A percentile compares a stretch with the other conserved stretches of the same genome.
Conservation (phyloP, 2,888 invertebrate genomes). For the Dolichopus griseipennis region DNA sequence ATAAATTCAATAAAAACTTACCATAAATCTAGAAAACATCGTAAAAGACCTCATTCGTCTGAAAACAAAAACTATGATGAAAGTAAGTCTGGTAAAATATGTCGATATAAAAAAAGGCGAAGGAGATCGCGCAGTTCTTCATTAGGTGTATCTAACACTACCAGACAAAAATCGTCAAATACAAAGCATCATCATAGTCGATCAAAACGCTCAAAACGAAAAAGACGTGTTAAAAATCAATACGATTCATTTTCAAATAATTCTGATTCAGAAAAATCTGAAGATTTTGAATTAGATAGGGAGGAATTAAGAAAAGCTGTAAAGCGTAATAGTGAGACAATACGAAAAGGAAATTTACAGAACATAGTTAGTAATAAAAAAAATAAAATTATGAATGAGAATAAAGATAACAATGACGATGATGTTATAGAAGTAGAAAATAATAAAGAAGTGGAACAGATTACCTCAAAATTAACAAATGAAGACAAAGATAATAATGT, state of each 20-base stretch:
- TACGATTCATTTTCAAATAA: background rate
- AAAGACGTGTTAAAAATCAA: background rate
- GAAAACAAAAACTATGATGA: background rate
- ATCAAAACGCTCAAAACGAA: background rate
- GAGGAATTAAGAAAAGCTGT: background rate
- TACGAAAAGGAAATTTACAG: background rate
- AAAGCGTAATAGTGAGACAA: background rate
- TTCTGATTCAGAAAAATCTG: background rate
- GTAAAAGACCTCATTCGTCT: conserved; percentile 12
- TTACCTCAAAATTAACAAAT: background rate
- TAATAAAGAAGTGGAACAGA: background rate
- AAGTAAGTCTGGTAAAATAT: background rate
- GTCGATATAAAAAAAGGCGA: background rate
- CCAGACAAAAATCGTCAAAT: background rate
- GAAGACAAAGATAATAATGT: background rate
- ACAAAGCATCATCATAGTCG: background rate
- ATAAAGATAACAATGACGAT: background rate
- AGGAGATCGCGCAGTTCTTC: background rate
- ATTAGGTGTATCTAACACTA: background rate
- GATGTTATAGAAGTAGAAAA: background rate
- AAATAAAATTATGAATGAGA: background rate
- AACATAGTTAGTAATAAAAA: background rate
- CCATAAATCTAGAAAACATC: conserved; percentile 11
- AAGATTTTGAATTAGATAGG: background rate
- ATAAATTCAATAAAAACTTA: conserved; percentile 17